Percentiles rank a stretch among this genome's conserved stretches.
Conservation (phyloP, 2,797 vertebrate genomes). For the Spheniscus humboldti region DNA sequence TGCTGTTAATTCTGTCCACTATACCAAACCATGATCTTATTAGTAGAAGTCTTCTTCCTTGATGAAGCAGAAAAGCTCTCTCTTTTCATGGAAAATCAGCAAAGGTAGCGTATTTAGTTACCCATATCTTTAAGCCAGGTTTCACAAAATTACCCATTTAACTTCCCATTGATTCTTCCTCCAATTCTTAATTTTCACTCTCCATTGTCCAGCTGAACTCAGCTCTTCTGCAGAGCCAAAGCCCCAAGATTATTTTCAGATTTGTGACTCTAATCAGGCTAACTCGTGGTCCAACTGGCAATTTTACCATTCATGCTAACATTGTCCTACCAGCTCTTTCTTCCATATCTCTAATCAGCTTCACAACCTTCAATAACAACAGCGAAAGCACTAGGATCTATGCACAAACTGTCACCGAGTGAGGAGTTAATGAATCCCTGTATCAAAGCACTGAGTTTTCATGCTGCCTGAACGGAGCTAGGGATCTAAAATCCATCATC, state of each 20-base stretch:
- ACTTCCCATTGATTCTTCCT: not conserved
- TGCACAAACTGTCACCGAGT: not conserved
- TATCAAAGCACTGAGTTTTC: conserved; percentile 13
- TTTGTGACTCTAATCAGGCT: not conserved
- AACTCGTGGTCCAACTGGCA: not conserved
- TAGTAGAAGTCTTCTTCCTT: not conserved
- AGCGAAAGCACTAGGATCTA: not conserved
- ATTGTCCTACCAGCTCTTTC: not conserved
- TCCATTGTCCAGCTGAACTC: not conserved
- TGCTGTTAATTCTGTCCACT: not conserved
- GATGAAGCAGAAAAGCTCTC: not conserved
- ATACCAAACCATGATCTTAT: not conserved
- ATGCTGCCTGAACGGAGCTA: not conserved
- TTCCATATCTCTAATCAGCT: conserved; percentile 1
- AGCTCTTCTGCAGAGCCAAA: not conserved
- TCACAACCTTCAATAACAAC: conserved; percentile 33
- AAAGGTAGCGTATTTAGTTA: not conserved
- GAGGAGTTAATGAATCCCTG: conserved; percentile 58
- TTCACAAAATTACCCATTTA: not conserved
- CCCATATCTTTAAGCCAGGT: not conserved
- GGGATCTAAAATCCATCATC: conserved; percentile 63
- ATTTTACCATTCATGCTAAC: conserved; percentile 1
- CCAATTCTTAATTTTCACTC: not conserved
- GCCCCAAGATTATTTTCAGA: not conserved
- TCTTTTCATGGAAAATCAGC: not conserved